A percentile compares a stretch with the other conserved stretches of the same genome.
Conservation (phyloP, 2,113 vertebrate species). For the Cavia aperea region DNA sequence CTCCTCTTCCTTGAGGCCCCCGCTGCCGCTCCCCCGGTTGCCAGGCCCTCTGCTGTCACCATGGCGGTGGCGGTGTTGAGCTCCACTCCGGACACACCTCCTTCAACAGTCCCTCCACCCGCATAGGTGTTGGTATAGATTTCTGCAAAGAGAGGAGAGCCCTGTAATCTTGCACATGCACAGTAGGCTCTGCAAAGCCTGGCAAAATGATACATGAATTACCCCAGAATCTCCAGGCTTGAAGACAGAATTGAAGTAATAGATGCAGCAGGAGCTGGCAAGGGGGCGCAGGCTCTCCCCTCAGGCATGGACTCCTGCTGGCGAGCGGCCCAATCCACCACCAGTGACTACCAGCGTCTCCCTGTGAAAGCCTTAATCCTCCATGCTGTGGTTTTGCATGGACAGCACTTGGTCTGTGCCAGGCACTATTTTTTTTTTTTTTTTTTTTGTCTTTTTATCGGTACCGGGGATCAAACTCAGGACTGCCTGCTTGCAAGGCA, state of each 20-base stretch:
- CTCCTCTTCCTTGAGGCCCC: constrained; percentile 70
- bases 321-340: rapidly evolving
- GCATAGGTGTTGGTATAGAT: constrained; percentile 79
- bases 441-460: too few relatives aligned
- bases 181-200: not conserved
- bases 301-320: not conserved
- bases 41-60: constrained; percentile 39
- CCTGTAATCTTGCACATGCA: not conserved
- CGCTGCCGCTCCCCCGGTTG: constrained; percentile 58
- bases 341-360: rapidly evolving
- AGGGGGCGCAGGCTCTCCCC: rapidly evolving
- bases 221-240: not conserved
- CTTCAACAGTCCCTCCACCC: constrained; percentile 73
- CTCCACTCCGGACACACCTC: constrained; percentile 66
- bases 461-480: too few relatives aligned
- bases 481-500: too few relatives aligned
- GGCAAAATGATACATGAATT: rapidly evolving
- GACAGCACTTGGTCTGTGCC: not conserved
- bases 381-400: not conserved
- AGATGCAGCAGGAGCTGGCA: not conserved
- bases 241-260: not conserved
- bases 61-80: not conserved
- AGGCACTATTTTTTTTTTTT: not conserved
- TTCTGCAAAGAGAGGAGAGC: constrained; percentile 70
- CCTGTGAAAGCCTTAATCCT: not conserved